phyloP scores from a whole-genome alignment of 2,888 invertebrate genomes.

The Parascotia fuliginaria region DNA sequence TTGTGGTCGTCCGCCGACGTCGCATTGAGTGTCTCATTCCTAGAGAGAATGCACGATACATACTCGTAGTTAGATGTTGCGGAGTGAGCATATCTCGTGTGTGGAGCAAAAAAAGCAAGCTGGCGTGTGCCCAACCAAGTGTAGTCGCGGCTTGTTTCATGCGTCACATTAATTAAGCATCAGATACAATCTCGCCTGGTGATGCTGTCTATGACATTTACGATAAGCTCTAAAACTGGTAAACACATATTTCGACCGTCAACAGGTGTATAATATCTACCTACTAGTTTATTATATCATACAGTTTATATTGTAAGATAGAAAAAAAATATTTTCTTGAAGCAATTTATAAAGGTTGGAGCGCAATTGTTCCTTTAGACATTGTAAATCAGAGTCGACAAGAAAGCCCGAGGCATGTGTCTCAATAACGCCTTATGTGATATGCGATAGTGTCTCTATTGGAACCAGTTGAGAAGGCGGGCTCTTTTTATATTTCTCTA shows the following conservation, averaged over 20 bases:
- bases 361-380: conserved; percentile 48
- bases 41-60: conserved; percentile 61
- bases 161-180: conserved; percentile 80
- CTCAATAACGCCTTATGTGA: conserved; percentile 61
- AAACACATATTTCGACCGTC: conserved; percentile 41
- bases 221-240: conserved; percentile 43
- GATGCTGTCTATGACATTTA: conserved; percentile 49
- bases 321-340: conserved; percentile 24
- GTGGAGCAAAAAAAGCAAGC: conserved; percentile 72
- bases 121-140: conserved; percentile 79
- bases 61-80: conserved; percentile 42
- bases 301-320: neutral
- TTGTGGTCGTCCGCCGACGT: conserved; percentile 66
- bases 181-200: conserved; percentile 69
- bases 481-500: conserved; percentile 10
- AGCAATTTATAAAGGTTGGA: conserved; percentile 30
- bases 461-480: conserved; percentile 1
- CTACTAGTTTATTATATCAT: conserved; percentile 5
- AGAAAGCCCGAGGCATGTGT: conserved; percentile 57
- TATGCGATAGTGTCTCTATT: conserved; percentile 33
- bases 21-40: conserved; percentile 70
- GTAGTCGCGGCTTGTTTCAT: conserved; percentile 73
- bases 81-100: conserved; percentile 46
- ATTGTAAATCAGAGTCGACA: conserved; percentile 57
- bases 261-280: conserved; percentile 45